Conservation (phyloP, 2,888 invertebrate species). For the Enchytraeus crypticus region DNA sequence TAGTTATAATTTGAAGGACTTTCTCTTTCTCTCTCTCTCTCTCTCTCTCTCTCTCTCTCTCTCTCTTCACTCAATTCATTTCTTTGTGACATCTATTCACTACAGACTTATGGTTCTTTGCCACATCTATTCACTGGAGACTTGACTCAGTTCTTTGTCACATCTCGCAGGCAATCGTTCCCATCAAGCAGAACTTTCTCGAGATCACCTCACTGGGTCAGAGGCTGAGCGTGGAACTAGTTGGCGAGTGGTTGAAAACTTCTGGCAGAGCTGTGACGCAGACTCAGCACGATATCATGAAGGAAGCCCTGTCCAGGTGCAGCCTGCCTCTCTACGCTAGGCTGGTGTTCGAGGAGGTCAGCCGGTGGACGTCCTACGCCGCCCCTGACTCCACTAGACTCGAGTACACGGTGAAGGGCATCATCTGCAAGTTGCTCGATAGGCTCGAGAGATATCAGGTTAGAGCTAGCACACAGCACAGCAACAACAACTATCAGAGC, state of each 20-base stretch:
- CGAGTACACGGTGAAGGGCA: not conserved
- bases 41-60: too few relatives aligned
- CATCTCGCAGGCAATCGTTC: too few relatives aligned
- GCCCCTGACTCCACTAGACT: conserved; percentile 14
- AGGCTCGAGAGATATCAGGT: not conserved
- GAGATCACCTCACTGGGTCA: conserved; percentile 16
- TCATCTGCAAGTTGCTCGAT: not conserved
- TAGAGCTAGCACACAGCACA: too few relatives aligned
- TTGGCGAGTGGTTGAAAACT: conserved; percentile 16
- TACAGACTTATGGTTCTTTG: too few relatives aligned
- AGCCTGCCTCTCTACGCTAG: conserved; percentile 30
- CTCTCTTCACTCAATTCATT: too few relatives aligned
- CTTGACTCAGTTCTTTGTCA: too few relatives aligned
- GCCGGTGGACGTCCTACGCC: conserved; percentile 28
- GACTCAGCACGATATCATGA: conserved; percentile 24
- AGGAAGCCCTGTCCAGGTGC: conserved; percentile 25
- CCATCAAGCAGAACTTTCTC: conserved; percentile 12
- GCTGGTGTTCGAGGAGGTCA: conserved; percentile 30
- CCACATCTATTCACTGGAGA: too few relatives aligned
- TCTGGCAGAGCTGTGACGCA: conserved; percentile 29
- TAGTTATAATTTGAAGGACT: too few relatives aligned
- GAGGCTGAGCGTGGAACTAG: conserved; percentile 13
- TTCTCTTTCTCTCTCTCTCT: too few relatives aligned
- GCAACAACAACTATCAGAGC: too few relatives aligned
- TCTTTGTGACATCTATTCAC: too few relatives aligned